phyloP scores from a whole-genome alignment of 2,888 invertebrate genomes.

The Strigamia crassipes region DNA sequence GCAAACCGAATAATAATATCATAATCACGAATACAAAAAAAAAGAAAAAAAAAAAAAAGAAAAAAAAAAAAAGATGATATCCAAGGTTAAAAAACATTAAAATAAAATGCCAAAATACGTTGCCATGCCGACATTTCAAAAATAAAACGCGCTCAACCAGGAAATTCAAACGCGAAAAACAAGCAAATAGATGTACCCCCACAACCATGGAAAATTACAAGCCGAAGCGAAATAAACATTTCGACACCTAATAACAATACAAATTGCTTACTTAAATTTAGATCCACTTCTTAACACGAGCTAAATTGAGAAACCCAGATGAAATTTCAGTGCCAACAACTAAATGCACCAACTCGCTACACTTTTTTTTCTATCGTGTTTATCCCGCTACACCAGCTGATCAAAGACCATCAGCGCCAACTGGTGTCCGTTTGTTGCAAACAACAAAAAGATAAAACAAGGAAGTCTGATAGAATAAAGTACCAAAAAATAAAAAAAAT shows the following conservation, averaged over 20 bases:
- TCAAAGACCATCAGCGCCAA: neutral
- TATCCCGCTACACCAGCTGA: conserved; percentile 18
- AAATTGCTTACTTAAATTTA: conserved; percentile 24
- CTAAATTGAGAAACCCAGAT: conserved; percentile 4
- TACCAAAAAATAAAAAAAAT: neutral
- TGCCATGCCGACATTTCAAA: neutral
- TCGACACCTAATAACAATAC: conserved; percentile 4
- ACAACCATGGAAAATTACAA: neutral
- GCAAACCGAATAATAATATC: neutral
- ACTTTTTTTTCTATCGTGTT: neutral
- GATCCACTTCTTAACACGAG: neutral
- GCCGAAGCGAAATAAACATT: neutral
- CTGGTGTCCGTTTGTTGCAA: neutral
- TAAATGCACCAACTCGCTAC: neutral
- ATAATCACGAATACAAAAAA: neutral
- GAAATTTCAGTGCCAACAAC: conserved; percentile 36
- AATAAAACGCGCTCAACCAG: neutral
- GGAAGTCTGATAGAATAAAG: neutral
- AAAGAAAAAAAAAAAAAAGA: neutral
- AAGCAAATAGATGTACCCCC: neutral
- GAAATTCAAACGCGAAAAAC: neutral
- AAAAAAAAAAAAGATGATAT: neutral
- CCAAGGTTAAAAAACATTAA: neutral
- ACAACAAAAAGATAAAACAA: neutral
- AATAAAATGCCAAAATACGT: neutral